Evolutionary conservation across 2,113 vertebrate genomes (phyloP), one percentile per base, ranked within the genome.

Genomic region (Centrocercus urophasianus): DNA sequence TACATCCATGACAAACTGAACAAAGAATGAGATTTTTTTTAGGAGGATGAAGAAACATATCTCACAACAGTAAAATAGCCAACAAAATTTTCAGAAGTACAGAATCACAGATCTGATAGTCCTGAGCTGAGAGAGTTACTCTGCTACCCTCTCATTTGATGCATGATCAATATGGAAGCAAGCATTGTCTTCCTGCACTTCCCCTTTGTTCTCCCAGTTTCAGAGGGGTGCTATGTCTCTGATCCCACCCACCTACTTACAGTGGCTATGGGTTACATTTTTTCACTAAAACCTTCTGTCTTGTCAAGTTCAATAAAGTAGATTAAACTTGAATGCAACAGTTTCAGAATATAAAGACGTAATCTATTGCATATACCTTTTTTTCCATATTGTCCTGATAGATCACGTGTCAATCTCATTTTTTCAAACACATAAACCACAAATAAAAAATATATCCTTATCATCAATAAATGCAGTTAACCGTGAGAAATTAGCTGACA

Each of bases 401-500:
- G 79, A 69, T 74, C 95, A 84, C 11, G 19, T 79, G 72, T 22
- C 9, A 63, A 75, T 61, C 30, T 40, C 40, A 77, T 87, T 94
- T 95, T 75, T 66, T 74, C 42, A 70, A 83, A 72, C 13, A 18
- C 30, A 64, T 83, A 87, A 92, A 36, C 22, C 20, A 69, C n/a
- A 90, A 67, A 86, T 86, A 78, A 61, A 65, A 57, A 36, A 59
- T 22, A 60, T 80, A 70, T 89, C 36, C 36, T 78, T 9, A 76
- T 16, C 4, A 7, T 93, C 85, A 66, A 60, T 96, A 96, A 86
- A 88, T 12, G 10, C 17, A 95, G 34, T 5, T 92, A 96, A 96
- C 85, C 60, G 61, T 94, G 83, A 95, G 61, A 83, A 89, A 96
- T 95, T 79, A 93, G 48, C 70, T 11, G 3, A 60, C 32, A 28